Evolutionary conservation across 1,140 invertebrate genomes (phyloP), one percentile per base, ranked within the genome.

Genomic region (Formica exsecta): DNA sequence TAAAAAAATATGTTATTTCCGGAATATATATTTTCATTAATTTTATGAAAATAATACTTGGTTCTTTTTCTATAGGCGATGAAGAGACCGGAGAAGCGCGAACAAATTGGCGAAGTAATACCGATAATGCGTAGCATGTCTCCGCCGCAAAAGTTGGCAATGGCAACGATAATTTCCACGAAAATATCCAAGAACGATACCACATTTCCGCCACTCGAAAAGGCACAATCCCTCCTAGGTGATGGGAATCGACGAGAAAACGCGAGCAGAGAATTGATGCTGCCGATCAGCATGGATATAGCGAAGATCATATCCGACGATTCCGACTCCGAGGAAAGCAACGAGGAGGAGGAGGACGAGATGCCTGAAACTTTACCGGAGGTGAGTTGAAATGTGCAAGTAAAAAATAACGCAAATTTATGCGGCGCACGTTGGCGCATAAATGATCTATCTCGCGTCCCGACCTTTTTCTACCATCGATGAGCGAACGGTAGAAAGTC

Each of bases 231-330:
- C 87, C 95, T 96, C 93, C 96, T 96, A 89, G 95, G 95, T 74
- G 95, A 96, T 84, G 95, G 96, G 68, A 92, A 64, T 44, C 86
- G 87, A 7, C 86, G 89, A 6, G 93, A 92, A 48, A 96, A 95
- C 79, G 92, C 95, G 2, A 96, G 94, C 16, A 94, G 96, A 54
- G 96, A 97, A 29, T 93, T 97, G 2, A 95, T 96, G 93, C 89
- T 97, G 57, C 96, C 96, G 32, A 96, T 97, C 83, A 95, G 96
- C 70, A 95, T 95, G 84, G 97, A 97, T 90, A 96, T 97, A 87
- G 96, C 96, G 0, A 96, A 96, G 89, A 95, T 97, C 57, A 95
- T 97, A 59, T 93, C 81, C 38, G 91, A 94, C 4, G 91, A 93
- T 68, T 85, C 86, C 48, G 77, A 86, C 2, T 87, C 86, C 0